Conservation (phyloP, 1,140 invertebrate genomes). For the Asbolus verrucosus region DNA sequence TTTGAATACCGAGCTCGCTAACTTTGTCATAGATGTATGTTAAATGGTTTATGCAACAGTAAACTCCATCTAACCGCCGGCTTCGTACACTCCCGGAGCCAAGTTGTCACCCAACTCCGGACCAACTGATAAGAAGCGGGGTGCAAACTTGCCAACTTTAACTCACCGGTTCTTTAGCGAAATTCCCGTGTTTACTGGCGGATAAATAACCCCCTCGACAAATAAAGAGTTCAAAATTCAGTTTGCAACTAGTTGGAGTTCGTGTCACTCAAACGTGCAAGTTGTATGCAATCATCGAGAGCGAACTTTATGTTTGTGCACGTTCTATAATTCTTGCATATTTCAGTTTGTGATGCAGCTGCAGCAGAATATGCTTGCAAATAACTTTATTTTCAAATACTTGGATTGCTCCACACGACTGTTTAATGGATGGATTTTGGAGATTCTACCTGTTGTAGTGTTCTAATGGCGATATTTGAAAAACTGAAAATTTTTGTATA, state of each 20-base stretch:
- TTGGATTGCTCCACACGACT: too few relatives aligned
- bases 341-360: too few relatives aligned
- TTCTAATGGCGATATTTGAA: too few relatives aligned
- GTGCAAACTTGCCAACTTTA: conserved; percentile 23
- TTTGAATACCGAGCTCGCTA: conserved; percentile 44
- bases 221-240: neutral
- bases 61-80: conserved; percentile 48
- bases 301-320: too few relatives aligned
- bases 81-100: conserved; percentile 38
- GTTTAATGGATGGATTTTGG: too few relatives aligned
- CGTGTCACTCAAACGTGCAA: too few relatives aligned
- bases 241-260: neutral
- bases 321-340: too few relatives aligned
- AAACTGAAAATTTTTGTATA: too few relatives aligned
- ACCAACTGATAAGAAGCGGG: conserved; percentile 33
- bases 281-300: too few relatives aligned
- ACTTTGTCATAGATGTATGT: conserved; percentile 59
- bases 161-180: conserved; percentile 1
- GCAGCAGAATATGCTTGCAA: too few relatives aligned
- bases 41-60: conserved; percentile 61
- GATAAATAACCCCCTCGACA: neutral
- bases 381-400: too few relatives aligned
- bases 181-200: neutral
- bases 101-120: conserved; percentile 37
- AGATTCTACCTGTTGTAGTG: too few relatives aligned